phyloP scores from a whole-genome alignment of 1,140 invertebrate genomes.

The Nebria ingens region DNA sequence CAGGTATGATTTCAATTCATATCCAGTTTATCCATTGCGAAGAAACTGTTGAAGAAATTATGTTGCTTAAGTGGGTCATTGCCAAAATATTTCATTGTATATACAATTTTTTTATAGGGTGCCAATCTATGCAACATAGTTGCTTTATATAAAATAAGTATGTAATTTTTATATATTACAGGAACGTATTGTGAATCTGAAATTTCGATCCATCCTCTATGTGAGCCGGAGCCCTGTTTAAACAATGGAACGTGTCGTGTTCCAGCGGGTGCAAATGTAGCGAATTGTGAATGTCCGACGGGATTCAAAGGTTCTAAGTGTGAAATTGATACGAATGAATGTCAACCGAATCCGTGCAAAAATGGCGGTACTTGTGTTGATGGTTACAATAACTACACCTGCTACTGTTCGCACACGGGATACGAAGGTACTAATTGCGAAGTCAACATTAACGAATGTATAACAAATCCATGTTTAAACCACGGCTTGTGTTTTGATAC shows the following conservation, averaged over 20 bases:
- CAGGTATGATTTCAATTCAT: conserved; percentile 35
- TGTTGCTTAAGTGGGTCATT: no score
- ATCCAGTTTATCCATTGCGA: no score
- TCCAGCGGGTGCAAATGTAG: conserved; percentile 40
- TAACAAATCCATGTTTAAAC: conserved; percentile 60
- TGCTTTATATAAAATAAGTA: conserved; percentile 2
- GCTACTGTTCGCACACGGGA: conserved; percentile 60
- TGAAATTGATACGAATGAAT: conserved; percentile 61
- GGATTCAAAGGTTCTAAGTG: conserved; percentile 55
- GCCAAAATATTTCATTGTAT: no score
- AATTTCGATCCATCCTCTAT: conserved; percentile 55
- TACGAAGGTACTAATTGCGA: conserved; percentile 73
- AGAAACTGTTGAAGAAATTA: no score
- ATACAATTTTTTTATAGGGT: no score
- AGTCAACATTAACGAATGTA: conserved; percentile 77
- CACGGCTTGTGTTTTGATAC: conserved; percentile 67
- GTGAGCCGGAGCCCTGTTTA: conserved; percentile 54
- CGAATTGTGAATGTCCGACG: conserved; percentile 48
- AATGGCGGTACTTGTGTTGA: conserved; percentile 77
- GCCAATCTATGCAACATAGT: no score
- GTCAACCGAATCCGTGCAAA: conserved; percentile 60
- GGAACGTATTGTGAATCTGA: conserved; percentile 69
- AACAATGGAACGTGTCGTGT: conserved; percentile 61
- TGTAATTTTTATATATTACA: conserved; percentile 28
- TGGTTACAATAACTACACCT: conserved; percentile 65